phyloP scores from a whole-genome alignment of 2,888 invertebrate genomes.

The Dicycla oo region DNA sequence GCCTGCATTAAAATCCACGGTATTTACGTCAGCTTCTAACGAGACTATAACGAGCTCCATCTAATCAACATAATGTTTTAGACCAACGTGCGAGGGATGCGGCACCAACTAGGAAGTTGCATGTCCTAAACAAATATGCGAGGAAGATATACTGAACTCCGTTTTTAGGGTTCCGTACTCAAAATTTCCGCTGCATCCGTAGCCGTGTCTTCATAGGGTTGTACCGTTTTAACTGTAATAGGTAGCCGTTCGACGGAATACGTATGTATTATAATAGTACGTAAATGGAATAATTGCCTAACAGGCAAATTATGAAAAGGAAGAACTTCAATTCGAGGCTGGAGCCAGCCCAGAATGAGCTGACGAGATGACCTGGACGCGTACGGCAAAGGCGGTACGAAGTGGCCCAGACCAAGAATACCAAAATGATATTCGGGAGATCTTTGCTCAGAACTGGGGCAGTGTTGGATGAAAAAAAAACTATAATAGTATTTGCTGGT shows the following conservation, averaged over 20 bases:
- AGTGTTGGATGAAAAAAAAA: too few relatives aligned
- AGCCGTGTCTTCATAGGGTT: background rate
- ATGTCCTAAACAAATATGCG: constrained; percentile 63
- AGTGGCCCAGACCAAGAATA: too few relatives aligned
- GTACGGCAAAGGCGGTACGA: too few relatives aligned
- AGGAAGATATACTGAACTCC: constrained; percentile 40
- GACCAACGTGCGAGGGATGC: constrained; percentile 45
- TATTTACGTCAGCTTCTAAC: constrained; percentile 34
- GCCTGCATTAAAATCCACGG: constrained; percentile 20
- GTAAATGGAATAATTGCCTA: too few relatives aligned
- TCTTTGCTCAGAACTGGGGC: too few relatives aligned
- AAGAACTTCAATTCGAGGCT: too few relatives aligned
- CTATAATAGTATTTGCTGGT: background rate
- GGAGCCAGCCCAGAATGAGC: too few relatives aligned
- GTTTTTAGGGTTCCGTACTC: constrained; percentile 8
- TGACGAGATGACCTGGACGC: too few relatives aligned
- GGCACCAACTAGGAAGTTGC: constrained; percentile 55
- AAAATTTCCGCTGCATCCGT: too few relatives aligned
- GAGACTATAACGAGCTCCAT: constrained; percentile 43
- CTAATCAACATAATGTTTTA: constrained; percentile 64
- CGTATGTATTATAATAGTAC: too few relatives aligned
- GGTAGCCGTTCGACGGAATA: background rate
- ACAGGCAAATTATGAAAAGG: too few relatives aligned
- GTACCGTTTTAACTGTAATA: background rate
- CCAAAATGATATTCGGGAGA: too few relatives aligned